Base-by-base conservation (phyloP, 2,888 invertebrate species). In the Cordilura impudica region DNA sequence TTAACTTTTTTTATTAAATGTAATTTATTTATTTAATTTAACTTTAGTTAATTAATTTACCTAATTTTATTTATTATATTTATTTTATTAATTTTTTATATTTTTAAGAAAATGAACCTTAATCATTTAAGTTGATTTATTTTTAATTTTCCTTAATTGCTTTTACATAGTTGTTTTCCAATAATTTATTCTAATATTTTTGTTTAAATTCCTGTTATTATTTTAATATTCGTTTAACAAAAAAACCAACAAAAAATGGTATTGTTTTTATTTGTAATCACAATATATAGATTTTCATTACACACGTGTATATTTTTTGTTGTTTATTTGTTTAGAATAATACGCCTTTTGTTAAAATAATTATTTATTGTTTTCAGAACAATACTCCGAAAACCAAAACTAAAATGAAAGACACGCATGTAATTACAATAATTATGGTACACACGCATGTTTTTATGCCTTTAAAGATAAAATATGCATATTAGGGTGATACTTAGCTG, bases 261-360 rank as follows among this genome's bases (percentile, higher is more conserved):
- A 43, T 45, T 60, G 45, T 60, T 56, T 19, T 14, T 26, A 45
- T 60, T 10, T 16, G 47, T 60, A 60, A 60, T 26, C 60, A 45
- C 29, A 26, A 29, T 47, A 39, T 47, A 61, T 45, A 16, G 47
- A 61, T 61, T 61, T 29, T 21, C 45, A 61, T 61, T 61, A 16
- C 61, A 61, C 47, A 60, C 29, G 60, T 60, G 45, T 23, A 39
- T n/a, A 39, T n/a, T 39, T 31, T 31, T 31, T 10, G n/a, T n/a
- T n/a, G n/a, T n/a, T n/a, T 31, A 10, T 31, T 31, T 8, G n/a
- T 39, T n/a, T 4, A 39, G 10, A 39, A 39, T 35, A 54, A 61
- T 61, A 61, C 60, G 67, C 74, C 61, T 65, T 67, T 75, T 63
- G 43, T 75, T 69, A 56, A 63, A 69, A 75, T 63, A 63, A 63